Base-by-base conservation (phyloP, 2,888 invertebrate species). In the Eupeodes luniger region DNA sequence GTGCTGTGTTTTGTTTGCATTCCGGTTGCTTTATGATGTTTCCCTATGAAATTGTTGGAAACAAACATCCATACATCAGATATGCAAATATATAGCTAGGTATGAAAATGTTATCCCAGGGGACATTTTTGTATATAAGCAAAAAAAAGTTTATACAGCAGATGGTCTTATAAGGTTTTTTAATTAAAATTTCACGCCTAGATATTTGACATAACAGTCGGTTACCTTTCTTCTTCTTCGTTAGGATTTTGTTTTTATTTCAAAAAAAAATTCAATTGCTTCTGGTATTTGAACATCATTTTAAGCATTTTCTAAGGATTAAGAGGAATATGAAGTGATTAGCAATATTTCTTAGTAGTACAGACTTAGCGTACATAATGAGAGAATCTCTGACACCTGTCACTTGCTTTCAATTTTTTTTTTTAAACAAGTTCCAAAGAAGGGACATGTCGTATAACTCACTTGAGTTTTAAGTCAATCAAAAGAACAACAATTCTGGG, bases 141-240 rank as follows among this genome's bases (percentile, higher is more conserved):
- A 51, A 36, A 59, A 36, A 49, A 44, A 57, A n/a, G 34, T 40
- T 16, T 59, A 51, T 61, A 36, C 55, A 47, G 12, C 51, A 69
- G 62, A 85, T 76, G 74, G 62, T 53, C 34, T 47, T 51, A 62
- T 72, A 59, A 53, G 61, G 76, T 62, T 70, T 84, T 86, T 83
- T 87, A 84, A 87, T 87, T 87, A 87, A 87, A 87, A 87, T 84
- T 77, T 84, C 87, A 81, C 87, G 87, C 87, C 83, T 87, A 81
- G 61, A 81, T 61, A 72, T 87, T 83, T 87, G 80, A 76, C 76
- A 83, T 83, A 27, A 62, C 75, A 59, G 57, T 34, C 53, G 75
- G 79, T 76, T 83, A 83, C 75, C 81, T 81, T 27, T 27, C 27
- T 27, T 67, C n/a, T 40, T 7, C 49, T 49, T 14, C 34, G 47